phyloP scores from a whole-genome alignment of 2,113 vertebrate species.

The Ancistrus triradiatus region DNA sequence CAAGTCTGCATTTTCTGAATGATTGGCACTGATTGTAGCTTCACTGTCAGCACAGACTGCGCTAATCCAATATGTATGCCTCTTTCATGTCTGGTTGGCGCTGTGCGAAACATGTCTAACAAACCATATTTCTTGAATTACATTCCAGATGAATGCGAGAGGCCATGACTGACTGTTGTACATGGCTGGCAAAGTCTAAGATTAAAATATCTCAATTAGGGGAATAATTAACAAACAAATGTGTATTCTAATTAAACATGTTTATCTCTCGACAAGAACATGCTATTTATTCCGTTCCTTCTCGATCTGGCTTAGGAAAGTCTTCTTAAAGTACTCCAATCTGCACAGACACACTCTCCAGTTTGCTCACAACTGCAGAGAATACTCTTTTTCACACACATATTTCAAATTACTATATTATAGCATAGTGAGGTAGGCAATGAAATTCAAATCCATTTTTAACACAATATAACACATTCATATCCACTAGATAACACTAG shows the following conservation, averaged over 20 bases:
- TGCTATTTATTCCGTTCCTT: slow-evolving; percentile 17
- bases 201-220: slow-evolving; percentile 52
- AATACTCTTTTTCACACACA: no score
- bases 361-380: slow-evolving; percentile 22
- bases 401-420: no score
- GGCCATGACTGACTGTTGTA: slow-evolving; percentile 39
- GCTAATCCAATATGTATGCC: slow-evolving; percentile 24
- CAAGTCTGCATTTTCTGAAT: slow-evolving; percentile 18
- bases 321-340: slow-evolving; percentile 43
- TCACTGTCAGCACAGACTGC: slow-evolving; percentile 13
- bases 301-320: slow-evolving; percentile 31
- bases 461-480: no score
- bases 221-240: slow-evolving; percentile 49
- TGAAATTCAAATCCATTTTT: no score
- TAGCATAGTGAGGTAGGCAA: no score
- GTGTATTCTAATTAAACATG: slow-evolving; percentile 48
- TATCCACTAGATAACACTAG: no score
- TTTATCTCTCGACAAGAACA: slow-evolving; percentile 53
- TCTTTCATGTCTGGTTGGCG: slow-evolving; percentile 7
- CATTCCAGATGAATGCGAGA: slow-evolving; percentile 32
- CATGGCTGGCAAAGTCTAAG: slow-evolving; percentile 39
- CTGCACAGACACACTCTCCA: slow-evolving; percentile 46
- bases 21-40: neutral
- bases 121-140: slow-evolving; percentile 9
- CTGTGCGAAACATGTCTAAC: slow-evolving; percentile 24